Base-by-base conservation (phyloP, 1,140 invertebrate species). In the Orussus abietinus region DNA sequence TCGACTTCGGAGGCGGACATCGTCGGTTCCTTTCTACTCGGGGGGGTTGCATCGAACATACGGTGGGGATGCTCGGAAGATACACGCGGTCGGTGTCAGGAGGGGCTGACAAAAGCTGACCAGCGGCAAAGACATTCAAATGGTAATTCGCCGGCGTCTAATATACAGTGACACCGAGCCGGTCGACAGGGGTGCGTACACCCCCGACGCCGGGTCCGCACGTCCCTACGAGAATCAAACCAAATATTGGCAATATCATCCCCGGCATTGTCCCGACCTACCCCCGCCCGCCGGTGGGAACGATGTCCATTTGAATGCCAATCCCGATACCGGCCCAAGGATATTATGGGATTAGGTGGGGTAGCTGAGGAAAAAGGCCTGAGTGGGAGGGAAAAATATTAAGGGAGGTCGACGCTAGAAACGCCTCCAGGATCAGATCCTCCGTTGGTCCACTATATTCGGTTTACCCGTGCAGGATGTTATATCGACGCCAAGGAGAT, bases 241-340 rank as follows among this genome's bases (percentile, higher is more conserved):
- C 66, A 73, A 73, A 73, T 73, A 73, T 73, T 71, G 68, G 59
- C 67, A 71, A 71, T 72, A 73, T 71, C 64, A 62, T 64, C 59
- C 64, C 55, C 28, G 34, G 51, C 43, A 51, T 64, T 63, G 60
- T 56, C 54, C 58, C 45, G 52, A 59, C 49, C 47, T 65, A 55
- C 48, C 49, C 53, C 45, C 50, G 54, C 54, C 48, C 51, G 45
- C 11, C 44, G 33, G 32, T 55, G 57, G 48, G 58, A 63, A 57
- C 45, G 41, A 52, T 55, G 54, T 57, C 45, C 49, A 57, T 60
- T 63, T 59, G 51, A 55, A 59, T 60, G 48, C 49, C 49, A 46
- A 52, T 46, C 38, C 47, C 34, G 38, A 53, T 47, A 54, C 37
- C 44, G 26, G 15, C 41, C 28, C 32, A 7, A 42, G 38, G 30